Base-by-base conservation (phyloP, 1,140 invertebrate species). In the Mactra quadrangularis region DNA sequence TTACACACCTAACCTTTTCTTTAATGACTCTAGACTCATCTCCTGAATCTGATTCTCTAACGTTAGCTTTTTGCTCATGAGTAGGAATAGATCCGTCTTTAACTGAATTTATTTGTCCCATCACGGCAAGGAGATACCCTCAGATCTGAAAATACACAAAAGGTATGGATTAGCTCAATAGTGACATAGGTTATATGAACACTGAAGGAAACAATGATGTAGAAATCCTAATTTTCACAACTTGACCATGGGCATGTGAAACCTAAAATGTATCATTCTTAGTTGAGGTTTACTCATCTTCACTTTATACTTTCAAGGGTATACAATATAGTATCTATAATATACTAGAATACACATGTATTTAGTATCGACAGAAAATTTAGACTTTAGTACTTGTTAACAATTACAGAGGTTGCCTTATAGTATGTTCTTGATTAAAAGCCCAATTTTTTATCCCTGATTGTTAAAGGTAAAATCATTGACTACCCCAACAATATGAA, bases 1-100 rank as follows among this genome's bases (percentile, higher is more conserved):
- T 83, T 0, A 83, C 74, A 33, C 71, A 76, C 2, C 53, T 38
- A 17, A 83, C 27, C 22, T 55, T 41, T 66, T 77, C 62, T 0
- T n/a, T 45, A 19, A 53, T 25, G 19, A 25, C 25, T 19, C 38
- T 60, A 31, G 4, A 33, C 1, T 22, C 22, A n/a, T 75, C 22
- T 17, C 27, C 45, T 4, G 2, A 13, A 4, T 64, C 15, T 15
- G 13, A 62, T n/a, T 53, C 38, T 11, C 38, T 38, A 31, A 17
- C 6, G 4, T 38, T 57, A 22, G 45, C 0, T 3, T 25, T 70
- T 15, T 45, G 27, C 3, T 3, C 27, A 60, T 71, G 7, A 11
- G 55, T 33, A 1, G 41, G 6, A 17, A 25, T 19, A 50, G 31
- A 27, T 15, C 45, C 53, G 11, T 81, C 59, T 25, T 47, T 33